Evolutionary conservation across 2,888 invertebrate species (phyloP).

Genomic region (Ypsolopha sequella): DNA sequence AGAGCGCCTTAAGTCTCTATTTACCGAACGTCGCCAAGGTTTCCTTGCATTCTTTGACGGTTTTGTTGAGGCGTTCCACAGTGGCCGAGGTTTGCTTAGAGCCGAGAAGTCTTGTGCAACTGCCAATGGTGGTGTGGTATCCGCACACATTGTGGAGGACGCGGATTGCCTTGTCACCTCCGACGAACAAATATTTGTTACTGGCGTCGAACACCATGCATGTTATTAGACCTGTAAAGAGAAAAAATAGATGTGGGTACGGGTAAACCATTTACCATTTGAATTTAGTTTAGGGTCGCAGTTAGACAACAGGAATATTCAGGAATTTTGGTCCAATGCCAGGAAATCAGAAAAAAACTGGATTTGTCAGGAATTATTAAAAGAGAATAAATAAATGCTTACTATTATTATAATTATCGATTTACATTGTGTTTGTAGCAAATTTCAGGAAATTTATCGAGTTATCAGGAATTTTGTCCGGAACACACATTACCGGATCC

Average conservation of each 20-base stretch:
- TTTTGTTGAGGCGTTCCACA: constrained; percentile 79
- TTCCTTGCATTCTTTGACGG: constrained; percentile 73
- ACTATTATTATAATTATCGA: too few species aligned
- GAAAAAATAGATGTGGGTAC: too few species aligned
- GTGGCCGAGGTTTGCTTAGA: constrained; percentile 78
- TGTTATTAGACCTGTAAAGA: constrained; percentile 73
- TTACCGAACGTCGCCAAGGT: constrained; percentile 50
- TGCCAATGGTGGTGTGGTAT: constrained; percentile 44
- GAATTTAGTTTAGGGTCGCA: too few species aligned
- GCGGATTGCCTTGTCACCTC: constrained; percentile 82
- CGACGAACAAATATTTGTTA: constrained; percentile 78
- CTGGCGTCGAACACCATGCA: constrained; percentile 80
- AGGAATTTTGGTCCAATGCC: too few species aligned
- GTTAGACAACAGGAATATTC: too few species aligned
- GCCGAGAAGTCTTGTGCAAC: constrained; percentile 54
- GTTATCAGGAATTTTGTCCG: too few species aligned
- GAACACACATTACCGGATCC: too few species aligned
- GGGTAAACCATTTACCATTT: not conserved
- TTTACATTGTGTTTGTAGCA: too few species aligned
- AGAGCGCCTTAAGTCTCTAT: constrained; percentile 11
- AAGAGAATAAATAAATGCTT: too few species aligned
- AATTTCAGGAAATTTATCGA: too few species aligned
- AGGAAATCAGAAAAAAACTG: too few species aligned
- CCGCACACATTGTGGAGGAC: constrained; percentile 80
- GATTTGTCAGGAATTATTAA: too few species aligned